Percentiles rank a stretch among this genome's conserved stretches.
Evolutionary conservation across 2,888 invertebrate species (phyloP).

Genomic region (Andrena flavipes): DNA sequence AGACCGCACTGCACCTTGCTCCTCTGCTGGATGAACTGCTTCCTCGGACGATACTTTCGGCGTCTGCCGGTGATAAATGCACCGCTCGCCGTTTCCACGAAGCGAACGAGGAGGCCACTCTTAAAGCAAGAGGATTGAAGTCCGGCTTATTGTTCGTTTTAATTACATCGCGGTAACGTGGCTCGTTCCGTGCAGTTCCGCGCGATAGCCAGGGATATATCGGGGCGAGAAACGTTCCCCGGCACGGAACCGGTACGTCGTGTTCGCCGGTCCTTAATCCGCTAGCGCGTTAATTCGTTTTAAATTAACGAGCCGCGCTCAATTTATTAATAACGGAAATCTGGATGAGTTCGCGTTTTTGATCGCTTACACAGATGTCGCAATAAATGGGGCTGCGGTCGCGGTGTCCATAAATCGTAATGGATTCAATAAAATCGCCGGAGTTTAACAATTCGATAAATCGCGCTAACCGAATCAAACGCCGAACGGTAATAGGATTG

Average conservation of each 20-base stretch:
- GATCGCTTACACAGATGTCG: constrained; percentile 43
- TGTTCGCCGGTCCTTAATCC: constrained; percentile 35
- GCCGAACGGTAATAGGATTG: constrained; percentile 43
- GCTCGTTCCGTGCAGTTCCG: background rate
- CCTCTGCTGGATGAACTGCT: constrained; percentile 40
- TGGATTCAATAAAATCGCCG: constrained; percentile 46
- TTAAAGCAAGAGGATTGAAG: constrained; percentile 57
- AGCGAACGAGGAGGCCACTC: constrained; percentile 51
- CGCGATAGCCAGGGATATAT: background rate
- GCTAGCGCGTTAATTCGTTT: constrained; percentile 8
- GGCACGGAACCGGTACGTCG: background rate
- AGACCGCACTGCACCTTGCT: constrained; percentile 3
- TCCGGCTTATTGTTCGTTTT: constrained; percentile 67
- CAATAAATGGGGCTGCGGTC: constrained; percentile 7
- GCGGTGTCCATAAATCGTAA: constrained; percentile 30
- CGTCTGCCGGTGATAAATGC: constrained; percentile 60
- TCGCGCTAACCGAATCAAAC: constrained; percentile 33
- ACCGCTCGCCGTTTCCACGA: constrained; percentile 16
- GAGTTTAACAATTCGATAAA: constrained; percentile 57
- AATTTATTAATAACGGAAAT: constrained; percentile 20
- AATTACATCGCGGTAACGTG: constrained; percentile 54
- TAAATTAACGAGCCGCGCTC: background rate
- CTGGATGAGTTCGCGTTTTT: constrained; percentile 23
- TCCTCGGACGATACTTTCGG: constrained; percentile 22
- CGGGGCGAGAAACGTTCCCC: background rate